Conservation (phyloP, 2,888 invertebrate genomes). For the Zygaena filipendulae region DNA sequence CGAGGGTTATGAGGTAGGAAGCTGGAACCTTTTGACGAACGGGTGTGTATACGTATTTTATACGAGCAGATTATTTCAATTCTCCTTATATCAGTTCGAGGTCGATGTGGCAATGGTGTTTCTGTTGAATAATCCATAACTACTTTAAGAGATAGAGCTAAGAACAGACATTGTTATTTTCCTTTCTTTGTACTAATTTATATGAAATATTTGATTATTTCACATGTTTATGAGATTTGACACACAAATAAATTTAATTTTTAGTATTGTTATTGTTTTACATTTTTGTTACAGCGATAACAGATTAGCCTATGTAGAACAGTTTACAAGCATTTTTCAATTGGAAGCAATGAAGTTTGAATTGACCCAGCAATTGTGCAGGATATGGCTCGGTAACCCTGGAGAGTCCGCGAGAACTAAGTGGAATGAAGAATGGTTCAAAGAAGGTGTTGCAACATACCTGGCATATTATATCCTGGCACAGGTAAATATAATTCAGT, state of each 20-base stretch:
- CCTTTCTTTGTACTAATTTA: too few species aligned
- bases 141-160: too few species aligned
- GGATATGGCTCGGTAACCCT: constrained; percentile 56
- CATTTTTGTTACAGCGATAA: constrained; percentile 41
- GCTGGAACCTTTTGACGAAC: constrained; percentile 54
- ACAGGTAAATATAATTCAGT: constrained; percentile 29
- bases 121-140: too few species aligned
- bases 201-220: too few species aligned
- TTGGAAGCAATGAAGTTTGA: constrained; percentile 43
- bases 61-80: background rate
- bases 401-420: constrained; percentile 39
- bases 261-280: too few species aligned
- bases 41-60: constrained; percentile 28
- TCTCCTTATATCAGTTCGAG: too few species aligned
- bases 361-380: constrained; percentile 42
- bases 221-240: too few species aligned
- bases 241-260: too few species aligned
- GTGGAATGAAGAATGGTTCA: constrained; percentile 60
- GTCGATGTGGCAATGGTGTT: too few species aligned
- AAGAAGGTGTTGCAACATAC: constrained; percentile 55
- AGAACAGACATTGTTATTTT: too few species aligned
- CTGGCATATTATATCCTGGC: constrained; percentile 46
- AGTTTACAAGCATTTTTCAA: constrained; percentile 43
- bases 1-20: constrained; percentile 44
- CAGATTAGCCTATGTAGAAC: constrained; percentile 28